phyloP scores from a whole-genome alignment of 2,888 invertebrate genomes.

The Metallyticus violacea region DNA sequence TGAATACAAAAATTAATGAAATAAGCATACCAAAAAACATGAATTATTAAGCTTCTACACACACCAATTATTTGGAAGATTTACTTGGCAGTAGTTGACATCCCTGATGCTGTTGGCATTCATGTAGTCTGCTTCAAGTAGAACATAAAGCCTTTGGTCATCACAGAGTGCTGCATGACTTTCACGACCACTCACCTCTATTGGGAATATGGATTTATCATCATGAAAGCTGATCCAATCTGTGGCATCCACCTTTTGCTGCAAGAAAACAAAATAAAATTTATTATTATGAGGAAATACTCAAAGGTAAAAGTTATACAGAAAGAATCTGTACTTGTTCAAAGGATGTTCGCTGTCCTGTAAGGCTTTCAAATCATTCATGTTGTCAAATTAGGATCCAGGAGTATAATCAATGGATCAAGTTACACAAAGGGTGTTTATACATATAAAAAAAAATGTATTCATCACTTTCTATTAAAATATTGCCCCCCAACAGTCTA shows the following conservation, averaged over 20 bases:
- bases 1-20: not conserved
- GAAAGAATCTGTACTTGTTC: no score
- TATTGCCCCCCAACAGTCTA: no score
- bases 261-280: slow-evolving; percentile 31
- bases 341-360: no score
- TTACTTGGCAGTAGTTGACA: slow-evolving; percentile 24
- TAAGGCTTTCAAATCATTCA: no score
- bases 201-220: slow-evolving; percentile 46
- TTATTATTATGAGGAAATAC: no score
- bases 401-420: no score
- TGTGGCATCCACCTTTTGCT: slow-evolving; percentile 50
- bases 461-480: no score
- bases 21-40: not conserved
- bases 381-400: no score
- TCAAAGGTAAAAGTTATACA: no score
- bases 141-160: slow-evolving; percentile 42
- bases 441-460: no score
- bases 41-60: not conserved
- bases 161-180: slow-evolving; percentile 38
- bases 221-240: slow-evolving; percentile 47
- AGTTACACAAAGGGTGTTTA: no score
- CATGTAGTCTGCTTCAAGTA: slow-evolving; percentile 44
- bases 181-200: slow-evolving; percentile 42
- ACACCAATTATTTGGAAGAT: not conserved
- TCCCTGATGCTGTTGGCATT: slow-evolving; percentile 22